Percentiles rank a stretch among this genome's conserved stretches.
These are phyloP conservation scores for Spisula subtruncata DNA, from an alignment of 2,888 invertebrate genomes.

Conservation along the genomic window DNA sequence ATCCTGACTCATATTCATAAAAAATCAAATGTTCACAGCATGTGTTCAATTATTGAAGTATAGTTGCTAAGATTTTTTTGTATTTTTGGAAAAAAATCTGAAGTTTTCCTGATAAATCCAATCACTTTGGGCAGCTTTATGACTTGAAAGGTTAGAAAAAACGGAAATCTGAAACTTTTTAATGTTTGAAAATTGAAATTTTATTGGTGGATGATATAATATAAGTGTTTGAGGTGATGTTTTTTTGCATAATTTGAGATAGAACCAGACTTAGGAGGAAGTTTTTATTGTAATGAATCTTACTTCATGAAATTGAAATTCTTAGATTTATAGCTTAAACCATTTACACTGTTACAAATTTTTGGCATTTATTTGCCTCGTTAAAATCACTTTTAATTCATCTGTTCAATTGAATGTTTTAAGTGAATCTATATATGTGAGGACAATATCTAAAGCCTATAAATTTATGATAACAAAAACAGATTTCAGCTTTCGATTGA, in stretches of 20 bases:
- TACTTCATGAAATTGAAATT: neutral
- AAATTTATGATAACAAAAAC: too few relatives aligned
- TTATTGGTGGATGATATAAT: slow-evolving; percentile 1
- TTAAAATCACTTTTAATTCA: slow-evolving; percentile 10
- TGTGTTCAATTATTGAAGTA: neutral
- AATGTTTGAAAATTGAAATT: neutral
- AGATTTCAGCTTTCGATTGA: too few relatives aligned
- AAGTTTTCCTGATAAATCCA: neutral
- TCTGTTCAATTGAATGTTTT: neutral
- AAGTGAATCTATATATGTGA: neutral
- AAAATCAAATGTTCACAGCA: neutral
- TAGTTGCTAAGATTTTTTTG: neutral
- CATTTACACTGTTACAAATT: slow-evolving; percentile 14
- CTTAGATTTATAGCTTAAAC: neutral
- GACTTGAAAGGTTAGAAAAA: neutral
- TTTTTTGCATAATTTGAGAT: neutral
- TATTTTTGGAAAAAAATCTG: neutral
- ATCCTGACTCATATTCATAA: neutral
- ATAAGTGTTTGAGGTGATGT: neutral
- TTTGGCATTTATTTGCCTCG: neutral
- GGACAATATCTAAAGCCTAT: neutral
- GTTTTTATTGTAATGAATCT: neutral
- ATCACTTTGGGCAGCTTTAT: neutral
- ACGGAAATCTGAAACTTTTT: neutral
- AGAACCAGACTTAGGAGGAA: neutral